A percentile compares a stretch with the other conserved stretches of the same genome.
Conservation (phyloP, 2,888 invertebrate species). For the Drosophila buzzatii region DNA sequence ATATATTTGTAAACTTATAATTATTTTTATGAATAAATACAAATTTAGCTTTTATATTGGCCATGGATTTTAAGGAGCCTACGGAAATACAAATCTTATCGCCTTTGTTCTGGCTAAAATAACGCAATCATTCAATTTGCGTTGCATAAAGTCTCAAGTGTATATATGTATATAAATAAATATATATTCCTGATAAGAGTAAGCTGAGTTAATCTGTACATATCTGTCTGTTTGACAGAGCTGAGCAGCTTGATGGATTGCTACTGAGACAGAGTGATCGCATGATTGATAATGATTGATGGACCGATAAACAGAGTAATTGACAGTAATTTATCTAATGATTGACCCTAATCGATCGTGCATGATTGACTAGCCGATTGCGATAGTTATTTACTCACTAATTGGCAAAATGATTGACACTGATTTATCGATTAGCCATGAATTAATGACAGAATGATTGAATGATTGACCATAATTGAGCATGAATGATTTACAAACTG, state of each 20-base stretch:
- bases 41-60: constrained; percentile 24
- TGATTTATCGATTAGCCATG: background rate
- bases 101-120: background rate
- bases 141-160: constrained; percentile 1
- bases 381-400: background rate
- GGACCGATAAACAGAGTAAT: background rate
- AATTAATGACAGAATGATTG: too few species aligned
- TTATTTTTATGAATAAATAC: constrained; percentile 42
- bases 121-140: constrained; percentile 16
- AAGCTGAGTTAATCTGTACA: background rate
- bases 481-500: background rate
- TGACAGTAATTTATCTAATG: background rate
- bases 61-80: background rate
- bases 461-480: too few species aligned
- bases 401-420: background rate
- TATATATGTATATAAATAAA: background rate
- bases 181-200: background rate
- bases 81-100: constrained; percentile 30
- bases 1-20: constrained; percentile 14
- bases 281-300: background rate
- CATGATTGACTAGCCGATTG: background rate
- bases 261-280: background rate
- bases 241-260: too few species aligned
- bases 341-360: background rate
- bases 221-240: background rate